These are phyloP conservation scores for Laspeyria flexula DNA, from an alignment of 2,888 invertebrate genomes.

Conservation along the genomic window DNA sequence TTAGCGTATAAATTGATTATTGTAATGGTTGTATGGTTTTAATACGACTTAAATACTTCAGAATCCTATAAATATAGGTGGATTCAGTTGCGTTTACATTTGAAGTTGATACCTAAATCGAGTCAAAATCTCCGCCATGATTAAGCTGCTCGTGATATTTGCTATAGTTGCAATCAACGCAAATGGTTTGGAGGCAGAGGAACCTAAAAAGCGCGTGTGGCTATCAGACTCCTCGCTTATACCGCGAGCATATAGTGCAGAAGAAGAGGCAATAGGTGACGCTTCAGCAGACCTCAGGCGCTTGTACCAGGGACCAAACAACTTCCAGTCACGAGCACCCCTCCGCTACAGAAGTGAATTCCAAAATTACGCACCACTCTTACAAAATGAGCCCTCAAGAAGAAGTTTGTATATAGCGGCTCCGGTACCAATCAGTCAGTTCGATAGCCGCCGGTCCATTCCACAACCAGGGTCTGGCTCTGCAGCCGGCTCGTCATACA, in stretches of 20 bases:
- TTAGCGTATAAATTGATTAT: slow-evolving; percentile 20
- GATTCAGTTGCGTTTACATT: not conserved
- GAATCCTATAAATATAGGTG: not conserved
- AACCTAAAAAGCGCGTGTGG: not conserved
- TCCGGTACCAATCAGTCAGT: not conserved
- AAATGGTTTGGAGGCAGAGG: not conserved
- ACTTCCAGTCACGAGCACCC: not conserved
- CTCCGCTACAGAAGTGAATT: not conserved
- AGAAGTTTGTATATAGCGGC: not conserved
- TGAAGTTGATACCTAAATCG: not conserved
- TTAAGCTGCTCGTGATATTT: slow-evolving; percentile 12
- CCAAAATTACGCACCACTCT: not conserved
- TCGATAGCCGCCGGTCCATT: not conserved
- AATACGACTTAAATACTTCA: not conserved
- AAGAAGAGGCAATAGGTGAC: not conserved
- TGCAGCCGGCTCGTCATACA: not conserved
- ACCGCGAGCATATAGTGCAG: not conserved
- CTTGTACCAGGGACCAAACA: not conserved
- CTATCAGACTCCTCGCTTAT: not conserved
- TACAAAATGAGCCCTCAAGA: not conserved
- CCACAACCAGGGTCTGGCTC: not conserved
- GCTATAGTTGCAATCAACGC: slow-evolving; percentile 4
- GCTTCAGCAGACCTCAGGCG: not conserved
- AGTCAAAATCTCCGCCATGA: slow-evolving; percentile 11
- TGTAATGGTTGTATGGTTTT: not conserved